Evolutionary conservation across 2,797 vertebrate genomes (phyloP), one percentile per base, ranked within the genome.

Genomic region (Lycodopsis pacificus): DNA sequence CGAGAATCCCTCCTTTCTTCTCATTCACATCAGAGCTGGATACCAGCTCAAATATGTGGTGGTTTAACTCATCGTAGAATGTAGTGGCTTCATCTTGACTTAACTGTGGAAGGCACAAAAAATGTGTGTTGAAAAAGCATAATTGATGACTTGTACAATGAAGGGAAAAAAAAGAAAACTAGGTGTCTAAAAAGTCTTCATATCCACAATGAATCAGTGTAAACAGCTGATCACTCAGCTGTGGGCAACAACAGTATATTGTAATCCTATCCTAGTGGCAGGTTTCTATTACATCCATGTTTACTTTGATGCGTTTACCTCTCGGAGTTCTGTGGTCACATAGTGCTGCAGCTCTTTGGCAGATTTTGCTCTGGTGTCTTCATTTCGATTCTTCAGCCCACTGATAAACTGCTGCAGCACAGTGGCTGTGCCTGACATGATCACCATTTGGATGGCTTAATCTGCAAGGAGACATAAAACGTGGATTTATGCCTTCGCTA

Each of bases 331-430:
- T 86, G 98, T 98, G 65, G 98, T 99, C 90, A 99, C 98, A 84
- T 99, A 99, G 84, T 99, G 98, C 85, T 99, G 98, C 73, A 99
- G 93, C 70, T 99, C 98, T 92, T 99, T 99, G 73, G 98, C 98
- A 48, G 98, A 96, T 84, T 99, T 99, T 0, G 98, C 97, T 73
- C 98, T 94, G 0, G 96, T 97, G 90, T 99, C 98, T 86, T 99
- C 98, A 53, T 96, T 99, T 70, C 97, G 96, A 90, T 96, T 99
- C 93, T 98, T 99, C 71, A 99, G 92, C 56, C 98, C 98, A 0
- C 96, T 96, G 88, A 98, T 96, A 84, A 99, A 99, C 89, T 99
- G 98, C 72, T 99, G 98, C 73, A 99, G 96, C 86, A 98, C 96
- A 68, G 97, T 97, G 89, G 97, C 96, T 0, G 97, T 98, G 87